These are phyloP conservation scores for Elymnias hypermnestra DNA, from an alignment of 1,140 invertebrate genomes.

Conservation along the genomic window DNA sequence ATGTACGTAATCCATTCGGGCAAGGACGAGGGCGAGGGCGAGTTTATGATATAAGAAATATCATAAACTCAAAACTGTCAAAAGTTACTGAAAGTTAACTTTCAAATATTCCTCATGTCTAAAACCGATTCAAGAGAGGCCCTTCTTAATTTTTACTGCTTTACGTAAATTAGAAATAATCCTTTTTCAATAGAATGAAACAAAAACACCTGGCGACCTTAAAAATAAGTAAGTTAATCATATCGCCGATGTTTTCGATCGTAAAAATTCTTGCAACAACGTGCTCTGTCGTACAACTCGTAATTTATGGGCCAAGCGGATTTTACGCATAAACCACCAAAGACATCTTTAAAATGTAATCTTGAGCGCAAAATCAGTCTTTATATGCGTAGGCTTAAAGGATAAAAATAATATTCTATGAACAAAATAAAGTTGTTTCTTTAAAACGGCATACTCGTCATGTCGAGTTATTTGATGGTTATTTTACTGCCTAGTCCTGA, in stretches of 20 bases:
- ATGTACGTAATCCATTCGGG: too few species aligned
- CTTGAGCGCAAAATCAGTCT: constrained; percentile 7
- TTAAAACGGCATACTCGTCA: constrained; percentile 50
- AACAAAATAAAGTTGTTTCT: constrained; percentile 22
- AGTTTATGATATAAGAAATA: too few species aligned
- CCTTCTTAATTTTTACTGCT: too few species aligned
- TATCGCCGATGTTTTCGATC: constrained; percentile 42
- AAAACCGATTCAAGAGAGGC: too few species aligned
- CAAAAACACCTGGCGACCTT: constrained; percentile 34
- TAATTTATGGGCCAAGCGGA: constrained; percentile 52
- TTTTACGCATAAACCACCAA: constrained; percentile 34
- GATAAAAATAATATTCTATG: constrained; percentile 7
- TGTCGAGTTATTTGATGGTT: constrained; percentile 60
- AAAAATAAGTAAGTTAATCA: constrained; percentile 40
- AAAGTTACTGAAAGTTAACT: too few species aligned
- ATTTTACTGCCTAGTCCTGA: constrained; percentile 66
- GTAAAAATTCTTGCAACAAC: constrained; percentile 57
- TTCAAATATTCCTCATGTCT: too few species aligned
- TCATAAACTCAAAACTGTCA: too few species aligned
- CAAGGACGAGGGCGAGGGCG: too few species aligned
- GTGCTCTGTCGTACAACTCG: constrained; percentile 48
- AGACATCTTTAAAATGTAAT: constrained; percentile 3
- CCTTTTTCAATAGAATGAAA: constrained; percentile 22
- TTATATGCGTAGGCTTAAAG: constrained; percentile 23
- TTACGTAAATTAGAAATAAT: too few species aligned